Conservation (phyloP, 1,140 invertebrate genomes). For the Onthophagus taurus region DNA sequence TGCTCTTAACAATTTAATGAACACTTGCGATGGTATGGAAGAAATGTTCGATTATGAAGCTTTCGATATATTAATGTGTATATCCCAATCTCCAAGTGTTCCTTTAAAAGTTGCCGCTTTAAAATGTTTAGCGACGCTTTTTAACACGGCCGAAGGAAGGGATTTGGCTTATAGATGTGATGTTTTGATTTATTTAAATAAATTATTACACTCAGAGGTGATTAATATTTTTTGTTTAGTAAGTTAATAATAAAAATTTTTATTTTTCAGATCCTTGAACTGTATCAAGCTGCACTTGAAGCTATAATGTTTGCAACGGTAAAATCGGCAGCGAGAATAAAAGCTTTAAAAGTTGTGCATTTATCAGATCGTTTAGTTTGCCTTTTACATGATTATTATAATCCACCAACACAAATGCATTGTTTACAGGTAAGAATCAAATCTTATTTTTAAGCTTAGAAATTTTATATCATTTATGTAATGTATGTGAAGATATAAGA, state of each 20-base stretch:
- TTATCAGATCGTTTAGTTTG: conserved; percentile 24
- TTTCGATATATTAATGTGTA: conserved; percentile 23
- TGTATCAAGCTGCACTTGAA: conserved; percentile 25
- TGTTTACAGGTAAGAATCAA: conserved; percentile 24
- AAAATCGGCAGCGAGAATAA: conserved; percentile 24
- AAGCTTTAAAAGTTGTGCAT: conserved; percentile 21
- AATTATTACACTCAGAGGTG: conserved; percentile 25
- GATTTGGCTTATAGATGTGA: conserved; percentile 22
- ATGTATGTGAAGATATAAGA: too few species aligned
- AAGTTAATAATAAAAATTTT: neutral
- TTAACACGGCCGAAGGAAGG: conserved; percentile 21
- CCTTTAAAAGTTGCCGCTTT: conserved; percentile 12
- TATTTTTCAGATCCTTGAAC: conserved; percentile 20
- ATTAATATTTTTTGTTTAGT: too few species aligned
- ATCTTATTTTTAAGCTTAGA: neutral
- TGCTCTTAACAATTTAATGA: conserved; percentile 25
- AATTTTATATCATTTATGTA: too few species aligned
- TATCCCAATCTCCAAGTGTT: conserved; percentile 4
- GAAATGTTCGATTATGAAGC: conserved; percentile 22
- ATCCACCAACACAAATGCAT: conserved; percentile 24
- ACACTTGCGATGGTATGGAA: conserved; percentile 23
- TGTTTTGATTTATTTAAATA: conserved; percentile 22
- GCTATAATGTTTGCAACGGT: conserved; percentile 31
- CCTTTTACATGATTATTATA: conserved; percentile 21
- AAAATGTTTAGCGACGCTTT: conserved; percentile 21